phyloP scores from a whole-genome alignment of 1,140 invertebrate species.

The Lasaia peninsularis region DNA sequence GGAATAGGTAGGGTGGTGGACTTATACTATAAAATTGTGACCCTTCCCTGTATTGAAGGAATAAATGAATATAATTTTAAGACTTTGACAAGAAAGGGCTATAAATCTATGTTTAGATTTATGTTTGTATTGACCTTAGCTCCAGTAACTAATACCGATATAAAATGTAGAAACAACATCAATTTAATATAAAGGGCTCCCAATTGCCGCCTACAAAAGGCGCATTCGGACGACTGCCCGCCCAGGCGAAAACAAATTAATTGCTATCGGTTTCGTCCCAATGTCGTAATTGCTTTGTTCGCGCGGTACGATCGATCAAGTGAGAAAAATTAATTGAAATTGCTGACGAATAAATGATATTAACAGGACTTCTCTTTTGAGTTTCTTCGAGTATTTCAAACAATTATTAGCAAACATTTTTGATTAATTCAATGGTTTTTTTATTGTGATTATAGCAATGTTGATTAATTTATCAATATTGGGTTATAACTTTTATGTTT shows the following conservation, averaged over 20 bases:
- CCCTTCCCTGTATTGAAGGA: too few species aligned
- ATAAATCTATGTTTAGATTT: not conserved
- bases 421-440: not conserved
- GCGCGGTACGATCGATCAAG: constrained; percentile 53
- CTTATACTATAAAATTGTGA: too few species aligned
- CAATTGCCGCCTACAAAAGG: constrained; percentile 57
- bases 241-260: constrained; percentile 56
- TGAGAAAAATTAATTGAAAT: constrained; percentile 41
- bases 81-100: not conserved
- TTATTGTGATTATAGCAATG: not conserved
- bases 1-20: too few species aligned
- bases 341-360: constrained; percentile 41
- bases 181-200: constrained; percentile 55
- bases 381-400: constrained; percentile 5
- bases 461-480: constrained; percentile 3
- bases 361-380: constrained; percentile 8
- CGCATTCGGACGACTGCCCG: constrained; percentile 48
- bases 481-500: not conserved
- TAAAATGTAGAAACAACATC: constrained; percentile 32
- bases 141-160: constrained; percentile 10
- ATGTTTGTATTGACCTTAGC: not conserved
- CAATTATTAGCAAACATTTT: not conserved
- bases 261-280: constrained; percentile 26
- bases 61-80: too few species aligned
- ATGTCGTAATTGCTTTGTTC: constrained; percentile 64